Base-by-base conservation (phyloP, 2,888 invertebrate genomes). In the Lumbricus terrestris region DNA sequence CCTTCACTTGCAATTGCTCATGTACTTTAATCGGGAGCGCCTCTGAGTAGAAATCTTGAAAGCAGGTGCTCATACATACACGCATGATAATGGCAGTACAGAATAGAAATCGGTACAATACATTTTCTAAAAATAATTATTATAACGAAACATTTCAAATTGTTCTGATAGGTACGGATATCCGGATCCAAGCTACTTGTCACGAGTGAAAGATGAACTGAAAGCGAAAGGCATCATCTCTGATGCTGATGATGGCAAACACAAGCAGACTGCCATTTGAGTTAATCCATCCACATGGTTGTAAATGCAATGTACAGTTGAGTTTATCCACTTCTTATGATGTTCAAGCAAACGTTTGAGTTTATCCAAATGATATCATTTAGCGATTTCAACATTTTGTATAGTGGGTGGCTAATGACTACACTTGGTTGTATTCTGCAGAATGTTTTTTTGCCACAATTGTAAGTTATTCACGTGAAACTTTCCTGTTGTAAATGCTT, bases 161-260 rank as follows among this genome's bases (percentile, higher is more conserved):
- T 85, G 35, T 37, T 85, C 20, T 85, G 34, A 85, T 85, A 94
- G 93, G n/a, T 93, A 92, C 92, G 94, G 94, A 8, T 94, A 94
- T 91, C 94, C 94, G n/a, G 94, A 94, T 90, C 90, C 92, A 5
- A 91, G 90, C 15, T 94, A 94, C 91, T 91, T 94, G 88, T 91
- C 90, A 37, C 92, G 93, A 88, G 94, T 94, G 33, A 92, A 90
- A 91, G 93, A 93, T 54, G 94, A 94, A 54, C 91, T 94, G n/a
- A 92, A 93, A 29, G 91, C 92, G 15, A 93, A 93, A 91, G 94
- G 94, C 16, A 93, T 94, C 69, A n/a, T n/a, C n/a, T 69, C 69
- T n/a, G 69, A 69, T 6, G 13, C 29, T 29, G n/a, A n/a, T 69
- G 69, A 69, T 69, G 0, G n/a, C 69, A n/a, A n/a, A n/a, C 69